Conservation (phyloP, 2,888 invertebrate species). For the Drosophila cognata region DNA sequence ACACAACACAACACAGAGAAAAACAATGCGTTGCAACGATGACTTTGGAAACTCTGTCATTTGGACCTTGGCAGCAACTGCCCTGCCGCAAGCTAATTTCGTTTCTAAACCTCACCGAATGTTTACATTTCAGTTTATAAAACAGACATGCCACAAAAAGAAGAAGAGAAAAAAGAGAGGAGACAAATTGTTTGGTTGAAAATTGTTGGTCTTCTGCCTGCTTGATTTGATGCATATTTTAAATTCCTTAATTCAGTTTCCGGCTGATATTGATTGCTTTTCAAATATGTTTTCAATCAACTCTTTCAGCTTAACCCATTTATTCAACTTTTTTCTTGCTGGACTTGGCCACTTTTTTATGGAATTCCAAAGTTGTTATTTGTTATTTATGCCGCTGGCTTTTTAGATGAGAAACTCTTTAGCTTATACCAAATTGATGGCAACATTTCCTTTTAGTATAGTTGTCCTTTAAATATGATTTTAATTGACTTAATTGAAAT, state of each 20-base stretch:
- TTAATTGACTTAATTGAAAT: background rate
- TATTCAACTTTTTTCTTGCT: too few species aligned
- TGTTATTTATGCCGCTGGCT: background rate
- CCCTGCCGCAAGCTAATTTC: conserved; percentile 11
- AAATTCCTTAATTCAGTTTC: conserved; percentile 13
- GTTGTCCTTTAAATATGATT: background rate
- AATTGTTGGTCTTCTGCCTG: background rate
- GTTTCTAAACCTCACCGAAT: conserved; percentile 5
- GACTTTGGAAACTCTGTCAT: background rate
- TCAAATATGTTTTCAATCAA: conserved; percentile 30
- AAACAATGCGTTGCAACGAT: background rate
- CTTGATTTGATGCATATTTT: conserved; percentile 7
- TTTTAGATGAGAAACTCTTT: background rate
- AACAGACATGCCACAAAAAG: background rate
- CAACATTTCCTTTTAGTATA: background rate
- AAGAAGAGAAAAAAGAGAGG: accelerated
- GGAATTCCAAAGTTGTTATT: background rate
- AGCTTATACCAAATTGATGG: background rate
- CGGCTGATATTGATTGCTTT: conserved; percentile 25
- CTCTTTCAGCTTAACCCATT: conserved; percentile 3
- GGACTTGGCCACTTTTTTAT: background rate
- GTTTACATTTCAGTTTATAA: background rate
- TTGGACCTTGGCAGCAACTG: conserved; percentile 16
- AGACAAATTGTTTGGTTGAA: background rate
- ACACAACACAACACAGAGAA: background rate